These are phyloP conservation scores for Anastrepha ludens DNA, from an alignment of 1,140 invertebrate genomes.

Conservation along the genomic window DNA sequence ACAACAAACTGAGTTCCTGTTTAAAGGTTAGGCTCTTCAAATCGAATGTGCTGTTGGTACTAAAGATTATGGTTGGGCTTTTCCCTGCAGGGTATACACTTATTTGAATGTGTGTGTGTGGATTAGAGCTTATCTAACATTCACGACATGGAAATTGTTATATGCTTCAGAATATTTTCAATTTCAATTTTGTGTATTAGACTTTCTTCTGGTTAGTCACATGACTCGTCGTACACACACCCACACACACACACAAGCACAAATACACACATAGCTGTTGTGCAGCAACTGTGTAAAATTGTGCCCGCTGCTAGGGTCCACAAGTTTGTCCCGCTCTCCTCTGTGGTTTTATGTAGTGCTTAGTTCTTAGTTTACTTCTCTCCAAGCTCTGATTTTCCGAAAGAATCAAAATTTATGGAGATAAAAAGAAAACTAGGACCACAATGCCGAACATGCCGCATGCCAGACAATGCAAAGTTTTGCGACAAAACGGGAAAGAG, in stretches of 20 bases:
- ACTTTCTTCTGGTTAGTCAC: not conserved
- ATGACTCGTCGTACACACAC: not conserved
- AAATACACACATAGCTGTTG: too few relatives aligned
- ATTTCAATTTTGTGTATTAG: conserved; percentile 31
- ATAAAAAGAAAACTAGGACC: not conserved
- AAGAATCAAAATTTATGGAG: not conserved
- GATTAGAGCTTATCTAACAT: conserved; percentile 8
- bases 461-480: conserved; percentile 11
- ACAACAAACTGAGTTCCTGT: too few relatives aligned
- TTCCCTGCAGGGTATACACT: too few relatives aligned
- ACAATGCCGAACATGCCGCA: not conserved
- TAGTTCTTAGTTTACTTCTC: not conserved
- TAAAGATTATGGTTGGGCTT: too few relatives aligned
- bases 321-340: not conserved
- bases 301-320: not conserved
- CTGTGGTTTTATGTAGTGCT: not conserved
- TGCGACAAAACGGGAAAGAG: not conserved
- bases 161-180: conserved; percentile 15
- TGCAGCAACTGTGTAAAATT: not conserved
- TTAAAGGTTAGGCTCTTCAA: too few relatives aligned
- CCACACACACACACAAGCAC: not conserved
- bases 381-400: not conserved
- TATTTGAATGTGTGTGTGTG: not conserved
- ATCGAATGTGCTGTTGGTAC: too few relatives aligned
- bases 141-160: conserved; percentile 16